Evolutionary conservation across 2,113 vertebrate genomes (phyloP).

Genomic region (rabbit (Oryctolagus cuniculus)): DNA sequence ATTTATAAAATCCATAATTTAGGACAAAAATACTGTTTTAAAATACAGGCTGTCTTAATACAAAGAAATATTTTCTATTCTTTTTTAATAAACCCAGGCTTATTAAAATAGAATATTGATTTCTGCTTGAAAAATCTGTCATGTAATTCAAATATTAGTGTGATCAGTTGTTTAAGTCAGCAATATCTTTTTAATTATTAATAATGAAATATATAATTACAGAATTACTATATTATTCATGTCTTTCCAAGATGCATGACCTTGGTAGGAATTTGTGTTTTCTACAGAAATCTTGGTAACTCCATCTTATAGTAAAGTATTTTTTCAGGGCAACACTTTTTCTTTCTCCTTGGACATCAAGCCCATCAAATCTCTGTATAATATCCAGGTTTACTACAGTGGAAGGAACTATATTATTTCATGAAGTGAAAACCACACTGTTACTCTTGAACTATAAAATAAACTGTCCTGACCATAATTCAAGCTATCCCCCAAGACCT

Average conservation of each 20-base stretch:
- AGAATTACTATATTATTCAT: conserved; percentile 4
- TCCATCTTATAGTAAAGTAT: background rate
- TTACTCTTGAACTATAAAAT: conserved; percentile 54
- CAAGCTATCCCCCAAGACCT: background rate
- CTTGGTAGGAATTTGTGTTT: conserved; percentile 34
- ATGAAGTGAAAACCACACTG: conserved; percentile 45
- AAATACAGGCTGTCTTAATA: background rate
- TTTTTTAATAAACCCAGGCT: background rate
- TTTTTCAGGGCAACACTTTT: background rate
- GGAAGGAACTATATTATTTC: conserved; percentile 55
- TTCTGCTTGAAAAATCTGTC: background rate
- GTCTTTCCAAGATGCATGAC: background rate
- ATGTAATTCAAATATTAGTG: background rate
- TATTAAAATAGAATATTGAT: background rate
- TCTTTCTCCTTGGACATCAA: conserved; percentile 26
- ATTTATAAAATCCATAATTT: background rate
- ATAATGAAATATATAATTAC: background rate
- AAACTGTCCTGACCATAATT: background rate
- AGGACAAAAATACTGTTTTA: background rate
- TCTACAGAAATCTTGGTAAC: background rate
- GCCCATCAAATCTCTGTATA: conserved; percentile 2
- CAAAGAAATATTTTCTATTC: background rate
- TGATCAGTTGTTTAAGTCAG: background rate
- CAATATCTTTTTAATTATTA: conserved; percentile 22
- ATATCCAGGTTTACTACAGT: conserved; percentile 48